Evolutionary conservation across 1,140 invertebrate species (phyloP).

Genomic region (Drosophila lowei): DNA sequence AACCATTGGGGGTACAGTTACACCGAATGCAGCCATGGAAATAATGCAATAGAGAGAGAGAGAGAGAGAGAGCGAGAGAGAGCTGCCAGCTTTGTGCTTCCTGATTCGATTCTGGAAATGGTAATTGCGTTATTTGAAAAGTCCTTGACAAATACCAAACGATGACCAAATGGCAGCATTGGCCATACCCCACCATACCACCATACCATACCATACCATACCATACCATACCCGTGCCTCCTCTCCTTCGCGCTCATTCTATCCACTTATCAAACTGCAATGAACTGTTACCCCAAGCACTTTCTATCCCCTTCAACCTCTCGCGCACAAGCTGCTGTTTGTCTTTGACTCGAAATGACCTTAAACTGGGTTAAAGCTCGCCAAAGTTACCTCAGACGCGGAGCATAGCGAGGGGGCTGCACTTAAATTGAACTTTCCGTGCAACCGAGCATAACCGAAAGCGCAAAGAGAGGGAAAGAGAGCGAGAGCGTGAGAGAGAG

Average conservation of each 20-base stretch:
- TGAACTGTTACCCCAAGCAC: conserved; percentile 1
- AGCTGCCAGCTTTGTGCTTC: background rate
- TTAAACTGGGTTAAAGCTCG: conserved; percentile 80
- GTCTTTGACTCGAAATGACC: conserved; percentile 79
- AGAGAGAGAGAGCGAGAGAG: too few relatives aligned
- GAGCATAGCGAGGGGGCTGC: conserved; percentile 9
- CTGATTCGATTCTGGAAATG: conserved; percentile 20
- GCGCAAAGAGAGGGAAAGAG: background rate
- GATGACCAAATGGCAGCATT: conserved; percentile 30
- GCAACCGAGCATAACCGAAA: conserved; percentile 61
- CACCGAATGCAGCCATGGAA: too few relatives aligned
- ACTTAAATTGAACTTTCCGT: conserved; percentile 71
- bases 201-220: background rate
- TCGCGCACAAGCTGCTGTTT: conserved; percentile 43
- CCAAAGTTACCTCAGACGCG: conserved; percentile 52
- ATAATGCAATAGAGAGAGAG: too few relatives aligned
- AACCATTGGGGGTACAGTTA: too few relatives aligned
- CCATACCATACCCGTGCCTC: background rate
- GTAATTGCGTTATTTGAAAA: conserved; percentile 37
- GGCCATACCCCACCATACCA: conserved; percentile 10
- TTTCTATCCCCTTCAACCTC: background rate
- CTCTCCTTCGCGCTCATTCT: background rate
- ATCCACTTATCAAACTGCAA: conserved; percentile 22
- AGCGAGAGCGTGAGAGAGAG: conserved; percentile 1
- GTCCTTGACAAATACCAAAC: conserved; percentile 67